A percentile compares a stretch with the other conserved stretches of the same genome.
phyloP scores from a whole-genome alignment of 2,888 invertebrate genomes.

The Eilema caniola region DNA sequence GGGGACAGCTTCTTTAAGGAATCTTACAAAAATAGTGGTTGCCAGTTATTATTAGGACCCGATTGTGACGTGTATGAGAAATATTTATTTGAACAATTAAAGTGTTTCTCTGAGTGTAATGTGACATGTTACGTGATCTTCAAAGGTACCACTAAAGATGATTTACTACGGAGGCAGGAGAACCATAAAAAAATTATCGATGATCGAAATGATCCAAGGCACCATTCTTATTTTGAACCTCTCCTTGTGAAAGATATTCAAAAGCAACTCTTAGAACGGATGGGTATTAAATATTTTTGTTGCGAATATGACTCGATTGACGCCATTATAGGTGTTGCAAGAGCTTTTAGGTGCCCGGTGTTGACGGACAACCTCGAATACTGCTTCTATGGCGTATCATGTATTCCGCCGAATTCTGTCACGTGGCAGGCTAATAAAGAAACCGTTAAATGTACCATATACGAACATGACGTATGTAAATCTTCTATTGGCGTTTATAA shows the following conservation, averaged over 20 bases:
- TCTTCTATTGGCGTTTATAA: slow-evolving; percentile 36
- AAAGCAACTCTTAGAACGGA: slow-evolving; percentile 50
- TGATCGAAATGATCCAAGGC: slow-evolving; percentile 11
- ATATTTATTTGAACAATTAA: slow-evolving; percentile 28
- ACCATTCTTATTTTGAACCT: slow-evolving; percentile 30
- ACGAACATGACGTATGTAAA: slow-evolving; percentile 31
- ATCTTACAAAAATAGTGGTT: slow-evolving; percentile 50
- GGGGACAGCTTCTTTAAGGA: slow-evolving; percentile 39
- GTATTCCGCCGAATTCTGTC: slow-evolving; percentile 32
- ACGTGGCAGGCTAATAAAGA: neutral
- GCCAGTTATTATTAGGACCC: slow-evolving; percentile 46
- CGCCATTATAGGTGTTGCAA: slow-evolving; percentile 49
- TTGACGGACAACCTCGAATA: slow-evolving; percentile 55
- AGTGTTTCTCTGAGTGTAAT: slow-evolving; percentile 16
- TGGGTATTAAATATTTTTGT: slow-evolving; percentile 52
- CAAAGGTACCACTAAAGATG: slow-evolving; percentile 31
- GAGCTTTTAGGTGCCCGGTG: slow-evolving; percentile 50
- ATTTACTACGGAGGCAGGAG: slow-evolving; percentile 16
- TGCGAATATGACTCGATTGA: slow-evolving; percentile 49
- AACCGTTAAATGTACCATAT: slow-evolving; percentile 35
- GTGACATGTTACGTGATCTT: slow-evolving; percentile 42
- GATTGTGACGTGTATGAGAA: slow-evolving; percentile 43
- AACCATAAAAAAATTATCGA: slow-evolving; percentile 31
- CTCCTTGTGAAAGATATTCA: slow-evolving; percentile 38
- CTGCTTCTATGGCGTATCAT: slow-evolving; percentile 46